phyloP scores from a whole-genome alignment of 2,888 invertebrate genomes.

The Kuschelorhynchus macadamiae region DNA sequence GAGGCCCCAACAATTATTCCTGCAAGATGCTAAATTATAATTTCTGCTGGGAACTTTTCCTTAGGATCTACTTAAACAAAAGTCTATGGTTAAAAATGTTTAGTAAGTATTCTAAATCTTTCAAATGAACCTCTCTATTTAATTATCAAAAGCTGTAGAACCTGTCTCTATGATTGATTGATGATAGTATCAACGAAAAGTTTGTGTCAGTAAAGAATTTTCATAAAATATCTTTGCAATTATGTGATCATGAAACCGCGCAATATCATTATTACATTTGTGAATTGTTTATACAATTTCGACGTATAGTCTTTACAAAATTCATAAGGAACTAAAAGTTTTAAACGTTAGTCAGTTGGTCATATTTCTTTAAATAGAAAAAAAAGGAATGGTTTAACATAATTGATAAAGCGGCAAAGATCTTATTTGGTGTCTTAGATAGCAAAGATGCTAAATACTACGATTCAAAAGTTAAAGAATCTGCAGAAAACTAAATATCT shows the following conservation, averaged over 20 bases:
- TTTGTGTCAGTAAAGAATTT: slow-evolving; percentile 5
- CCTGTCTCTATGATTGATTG: no score
- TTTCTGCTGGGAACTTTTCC: neutral
- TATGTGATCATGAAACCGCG: neutral
- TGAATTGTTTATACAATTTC: slow-evolving; percentile 3
- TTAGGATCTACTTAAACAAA: slow-evolving; percentile 2
- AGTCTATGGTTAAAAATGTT: slow-evolving; percentile 1
- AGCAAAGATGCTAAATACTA: slow-evolving; percentile 12
- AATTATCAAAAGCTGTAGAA: neutral
- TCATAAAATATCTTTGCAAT: neutral
- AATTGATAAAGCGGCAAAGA: slow-evolving; percentile 9
- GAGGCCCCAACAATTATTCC: neutral
- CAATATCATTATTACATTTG: slow-evolving; percentile 14
- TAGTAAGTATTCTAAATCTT: slow-evolving; percentile 3
- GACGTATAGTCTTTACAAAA: slow-evolving; percentile 3
- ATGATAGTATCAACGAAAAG: neutral
- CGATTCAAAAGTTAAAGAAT: slow-evolving; percentile 3
- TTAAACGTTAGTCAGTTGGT: slow-evolving; percentile 3
- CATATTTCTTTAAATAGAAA: neutral
- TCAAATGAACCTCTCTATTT: neutral
- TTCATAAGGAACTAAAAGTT: slow-evolving; percentile 1
- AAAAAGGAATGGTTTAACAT: slow-evolving; percentile 13
- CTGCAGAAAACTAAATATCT: neutral
- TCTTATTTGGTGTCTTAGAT: slow-evolving; percentile 7
- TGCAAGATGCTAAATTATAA: neutral